Percentiles rank a stretch among this genome's conserved stretches.
phyloP scores from a whole-genome alignment of 2,888 invertebrate genomes.

The Acanthosepion pharaonis region DNA sequence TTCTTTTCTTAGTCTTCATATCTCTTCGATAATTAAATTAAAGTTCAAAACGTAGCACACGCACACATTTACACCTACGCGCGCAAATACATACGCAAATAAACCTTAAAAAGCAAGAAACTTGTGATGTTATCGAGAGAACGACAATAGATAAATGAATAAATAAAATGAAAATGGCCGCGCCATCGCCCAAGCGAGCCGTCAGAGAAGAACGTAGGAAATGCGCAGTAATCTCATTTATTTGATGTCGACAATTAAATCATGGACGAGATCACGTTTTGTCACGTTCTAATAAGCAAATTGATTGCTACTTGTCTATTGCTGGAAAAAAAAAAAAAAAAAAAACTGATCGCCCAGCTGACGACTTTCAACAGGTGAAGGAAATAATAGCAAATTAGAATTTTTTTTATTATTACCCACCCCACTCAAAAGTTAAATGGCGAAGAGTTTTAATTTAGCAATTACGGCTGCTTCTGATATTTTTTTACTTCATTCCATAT shows the following conservation, averaged over 20 bases:
- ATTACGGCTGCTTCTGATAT: background rate
- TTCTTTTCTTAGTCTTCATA: too few relatives aligned
- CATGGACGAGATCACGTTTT: background rate
- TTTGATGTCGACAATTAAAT: slow-evolving; percentile 22
- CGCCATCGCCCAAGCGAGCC: background rate
- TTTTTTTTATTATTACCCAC: background rate
- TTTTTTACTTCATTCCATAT: background rate
- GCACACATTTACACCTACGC: too few relatives aligned
- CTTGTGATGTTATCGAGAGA: background rate
- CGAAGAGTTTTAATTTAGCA: background rate
- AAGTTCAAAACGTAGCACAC: too few relatives aligned
- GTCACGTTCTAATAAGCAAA: slow-evolving; percentile 10
- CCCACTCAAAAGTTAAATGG: background rate
- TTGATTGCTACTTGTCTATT: background rate
- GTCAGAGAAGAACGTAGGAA: background rate
- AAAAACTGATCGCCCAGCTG: background rate
- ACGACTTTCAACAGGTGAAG: background rate
- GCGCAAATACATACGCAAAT: background rate
- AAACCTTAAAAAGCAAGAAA: background rate
- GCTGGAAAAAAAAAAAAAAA: background rate
- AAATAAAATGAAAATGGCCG: slow-evolving; percentile 13
- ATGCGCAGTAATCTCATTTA: slow-evolving; percentile 23
- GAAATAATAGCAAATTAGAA: background rate
- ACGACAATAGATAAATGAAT: background rate
- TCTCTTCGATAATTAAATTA: too few relatives aligned